Percentiles rank a stretch among this genome's conserved stretches.
Conservation (phyloP, 1,140 invertebrate species). For the Bombus pascuorum region DNA sequence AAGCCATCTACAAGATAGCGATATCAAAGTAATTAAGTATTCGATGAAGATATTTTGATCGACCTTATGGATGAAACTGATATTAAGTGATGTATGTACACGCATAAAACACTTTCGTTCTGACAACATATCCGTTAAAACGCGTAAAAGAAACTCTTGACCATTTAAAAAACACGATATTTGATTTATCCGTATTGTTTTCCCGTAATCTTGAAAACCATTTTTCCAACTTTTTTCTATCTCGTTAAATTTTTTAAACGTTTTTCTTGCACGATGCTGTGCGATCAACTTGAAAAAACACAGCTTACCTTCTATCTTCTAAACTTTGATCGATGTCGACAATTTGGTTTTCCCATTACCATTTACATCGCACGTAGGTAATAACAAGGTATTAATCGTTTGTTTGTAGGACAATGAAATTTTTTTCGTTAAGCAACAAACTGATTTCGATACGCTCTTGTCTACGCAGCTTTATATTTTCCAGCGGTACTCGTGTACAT, state of each 20-base stretch:
- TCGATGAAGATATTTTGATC: slow-evolving; percentile 72
- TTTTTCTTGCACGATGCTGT: too few relatives aligned
- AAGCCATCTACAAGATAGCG: slow-evolving; percentile 71
- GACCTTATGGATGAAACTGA: slow-evolving; percentile 47
- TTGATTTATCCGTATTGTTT: too few relatives aligned
- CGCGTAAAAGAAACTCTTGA: neutral
- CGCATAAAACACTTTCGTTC: neutral
- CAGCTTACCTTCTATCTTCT: too few relatives aligned
- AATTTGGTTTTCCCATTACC: too few relatives aligned
- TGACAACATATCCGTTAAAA: neutral
- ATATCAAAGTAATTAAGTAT: slow-evolving; percentile 74
- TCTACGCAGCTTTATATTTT: slow-evolving; percentile 57
- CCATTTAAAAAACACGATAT: neutral
- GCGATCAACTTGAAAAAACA: too few relatives aligned
- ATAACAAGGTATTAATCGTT: neutral
- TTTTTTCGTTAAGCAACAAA: slow-evolving; percentile 27
- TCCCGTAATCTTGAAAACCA: too few relatives aligned
- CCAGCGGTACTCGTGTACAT: slow-evolving; percentile 37
- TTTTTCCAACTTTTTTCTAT: too few relatives aligned
- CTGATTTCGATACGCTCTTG: slow-evolving; percentile 36
- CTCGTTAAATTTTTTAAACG: too few relatives aligned
- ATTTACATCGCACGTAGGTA: neutral
- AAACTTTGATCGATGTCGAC: too few relatives aligned
- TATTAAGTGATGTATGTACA: neutral
- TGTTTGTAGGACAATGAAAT: neutral